Conservation (phyloP, 2,888 invertebrate species). For the Pollenia angustigena region DNA sequence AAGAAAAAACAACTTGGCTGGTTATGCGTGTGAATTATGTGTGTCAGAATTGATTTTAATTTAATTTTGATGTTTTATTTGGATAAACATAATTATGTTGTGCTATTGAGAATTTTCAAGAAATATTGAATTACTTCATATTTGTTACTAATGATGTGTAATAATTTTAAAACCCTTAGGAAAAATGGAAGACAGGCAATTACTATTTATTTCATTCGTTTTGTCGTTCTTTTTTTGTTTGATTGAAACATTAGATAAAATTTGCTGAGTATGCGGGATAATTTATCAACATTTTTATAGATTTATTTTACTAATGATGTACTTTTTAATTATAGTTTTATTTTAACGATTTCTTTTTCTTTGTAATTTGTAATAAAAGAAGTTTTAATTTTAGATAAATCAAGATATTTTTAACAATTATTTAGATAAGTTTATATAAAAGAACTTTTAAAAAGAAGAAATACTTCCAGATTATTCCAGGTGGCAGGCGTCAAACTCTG, state of each 20-base stretch:
- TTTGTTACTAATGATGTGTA: slow-evolving; percentile 39
- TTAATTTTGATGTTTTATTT: slow-evolving; percentile 29
- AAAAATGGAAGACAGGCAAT: slow-evolving; percentile 7
- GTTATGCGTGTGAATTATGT: slow-evolving; percentile 17
- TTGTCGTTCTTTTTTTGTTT: not conserved
- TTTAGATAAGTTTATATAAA: too few relatives aligned
- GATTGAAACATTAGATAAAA: not conserved
- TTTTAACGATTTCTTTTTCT: too few relatives aligned
- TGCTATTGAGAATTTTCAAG: not conserved
- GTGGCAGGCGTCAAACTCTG: too few relatives aligned
- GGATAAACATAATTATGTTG: slow-evolving; percentile 6
- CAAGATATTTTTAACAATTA: too few relatives aligned
- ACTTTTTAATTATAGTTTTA: not conserved
- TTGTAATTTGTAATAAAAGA: too few relatives aligned
- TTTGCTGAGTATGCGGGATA: slow-evolving; percentile 38
- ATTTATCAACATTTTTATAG: slow-evolving; percentile 9
- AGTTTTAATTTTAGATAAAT: too few relatives aligned
- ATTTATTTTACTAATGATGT: not conserved
- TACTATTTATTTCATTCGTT: not conserved
- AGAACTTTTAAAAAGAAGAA: too few relatives aligned
- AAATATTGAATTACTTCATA: slow-evolving; percentile 18
- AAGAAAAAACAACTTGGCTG: not conserved
- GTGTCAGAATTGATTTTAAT: slow-evolving; percentile 54
- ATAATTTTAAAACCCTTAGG: slow-evolving; percentile 42
- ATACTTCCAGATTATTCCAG: too few relatives aligned